Evolutionary conservation across 2,113 vertebrate species (phyloP).

Genomic region (Alexandromys fortis): DNA sequence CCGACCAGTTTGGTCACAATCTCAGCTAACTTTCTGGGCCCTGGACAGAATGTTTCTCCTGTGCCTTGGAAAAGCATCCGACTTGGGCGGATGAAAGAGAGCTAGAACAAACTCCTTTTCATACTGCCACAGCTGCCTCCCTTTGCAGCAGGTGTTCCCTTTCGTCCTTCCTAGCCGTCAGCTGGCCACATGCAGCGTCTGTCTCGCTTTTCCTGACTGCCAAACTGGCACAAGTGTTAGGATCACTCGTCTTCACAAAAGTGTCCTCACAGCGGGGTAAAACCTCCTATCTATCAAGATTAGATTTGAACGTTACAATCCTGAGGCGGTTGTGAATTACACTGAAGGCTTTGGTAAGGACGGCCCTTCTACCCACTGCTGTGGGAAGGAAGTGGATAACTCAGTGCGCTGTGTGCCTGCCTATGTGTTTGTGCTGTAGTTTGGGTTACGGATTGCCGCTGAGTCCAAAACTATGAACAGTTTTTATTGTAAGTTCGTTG

Average conservation of each 20-base stretch:
- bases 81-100: conserved; percentile 38
- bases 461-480: conserved; percentile 7
- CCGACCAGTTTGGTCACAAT: conserved; percentile 33
- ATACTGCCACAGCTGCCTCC: not conserved
- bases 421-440: not conserved
- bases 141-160: not conserved
- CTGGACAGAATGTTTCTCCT: conserved; percentile 51
- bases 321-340: not conserved
- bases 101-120: conserved; percentile 13
- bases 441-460: conserved; percentile 24
- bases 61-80: conserved; percentile 25
- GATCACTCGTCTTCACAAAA: conserved; percentile 31
- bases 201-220: conserved; percentile 46
- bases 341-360: conserved; percentile 69
- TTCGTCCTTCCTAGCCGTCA: not conserved
- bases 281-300: not conserved
- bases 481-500: conserved; percentile 38
- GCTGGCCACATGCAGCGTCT: conserved; percentile 31
- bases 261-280: not conserved
- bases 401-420: conserved; percentile 7
- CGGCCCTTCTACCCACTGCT: not conserved
- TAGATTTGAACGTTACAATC: not conserved
- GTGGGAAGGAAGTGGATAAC: not conserved
- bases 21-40: conserved; percentile 25
- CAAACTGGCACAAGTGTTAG: conserved; percentile 58